Evolutionary conservation across 2,888 invertebrate species (phyloP).

Genomic region (Luperina nickerlii): DNA sequence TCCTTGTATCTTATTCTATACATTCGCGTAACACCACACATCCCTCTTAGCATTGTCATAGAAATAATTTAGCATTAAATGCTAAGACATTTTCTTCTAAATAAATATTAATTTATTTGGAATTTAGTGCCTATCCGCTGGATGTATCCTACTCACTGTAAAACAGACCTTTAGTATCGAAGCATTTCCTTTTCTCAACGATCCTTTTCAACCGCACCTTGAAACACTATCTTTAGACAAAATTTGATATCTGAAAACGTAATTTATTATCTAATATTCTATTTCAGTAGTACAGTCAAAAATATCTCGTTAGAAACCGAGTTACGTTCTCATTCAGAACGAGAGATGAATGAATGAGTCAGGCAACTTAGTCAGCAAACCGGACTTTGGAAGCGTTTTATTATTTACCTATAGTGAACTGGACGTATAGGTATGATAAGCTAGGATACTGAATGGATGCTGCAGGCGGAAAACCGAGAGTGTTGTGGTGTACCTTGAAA

Average conservation of each 20-base stretch:
- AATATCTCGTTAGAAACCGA: conserved; percentile 63
- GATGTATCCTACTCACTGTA: neutral
- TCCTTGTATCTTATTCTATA: too few relatives aligned
- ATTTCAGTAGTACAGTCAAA: conserved; percentile 52
- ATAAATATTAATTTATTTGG: neutral
- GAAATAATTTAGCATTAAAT: neutral
- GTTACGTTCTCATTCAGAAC: conserved; percentile 69
- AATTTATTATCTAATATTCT: conserved; percentile 53
- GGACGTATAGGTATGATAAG: neutral
- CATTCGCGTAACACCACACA: too few relatives aligned
- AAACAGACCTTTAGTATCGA: conserved; percentile 1
- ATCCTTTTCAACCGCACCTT: conserved; percentile 14
- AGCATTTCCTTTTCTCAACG: conserved; percentile 21
- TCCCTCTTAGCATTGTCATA: neutral
- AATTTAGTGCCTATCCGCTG: neutral
- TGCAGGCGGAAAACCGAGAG: neutral
- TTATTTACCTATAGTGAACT: neutral
- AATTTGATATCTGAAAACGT: conserved; percentile 46
- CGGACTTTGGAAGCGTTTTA: conserved; percentile 22
- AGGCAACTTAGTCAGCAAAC: conserved; percentile 26
- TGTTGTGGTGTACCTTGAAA: neutral
- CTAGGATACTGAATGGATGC: neutral
- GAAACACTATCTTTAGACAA: conserved; percentile 31
- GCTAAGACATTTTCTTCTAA: neutral
- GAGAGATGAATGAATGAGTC: conserved; percentile 74